Percentiles rank a stretch among this genome's conserved stretches.
Conservation (phyloP, 2,888 invertebrate species). For the Agonum fuliginosum region DNA sequence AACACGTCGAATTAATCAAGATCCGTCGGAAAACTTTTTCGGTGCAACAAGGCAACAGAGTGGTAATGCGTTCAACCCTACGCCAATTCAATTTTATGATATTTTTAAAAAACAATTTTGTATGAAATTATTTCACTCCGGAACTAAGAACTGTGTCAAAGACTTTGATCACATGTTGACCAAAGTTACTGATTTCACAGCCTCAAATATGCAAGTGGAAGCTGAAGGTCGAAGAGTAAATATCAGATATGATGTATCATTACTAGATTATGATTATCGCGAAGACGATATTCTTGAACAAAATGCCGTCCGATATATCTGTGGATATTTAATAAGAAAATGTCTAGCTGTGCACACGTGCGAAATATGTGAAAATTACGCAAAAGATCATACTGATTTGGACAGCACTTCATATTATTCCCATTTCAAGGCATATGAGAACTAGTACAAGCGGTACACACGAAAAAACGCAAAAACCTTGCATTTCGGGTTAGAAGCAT, state of each 20-base stretch:
- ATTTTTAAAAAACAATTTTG: slow-evolving; percentile 1
- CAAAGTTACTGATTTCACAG: not conserved
- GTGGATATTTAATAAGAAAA: slow-evolving; percentile 10
- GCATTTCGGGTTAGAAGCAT: no score
- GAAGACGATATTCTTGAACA: not conserved
- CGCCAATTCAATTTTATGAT: not conserved
- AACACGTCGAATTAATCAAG: not conserved
- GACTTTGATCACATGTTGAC: not conserved
- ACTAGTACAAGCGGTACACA: not conserved
- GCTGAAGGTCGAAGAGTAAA: not conserved
- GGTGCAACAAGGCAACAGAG: not conserved
- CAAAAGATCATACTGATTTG: not conserved
- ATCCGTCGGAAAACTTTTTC: not conserved
- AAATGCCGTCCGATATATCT: slow-evolving; percentile 7
- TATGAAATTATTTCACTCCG: not conserved
- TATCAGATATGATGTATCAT: not conserved
- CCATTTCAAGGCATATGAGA: not conserved
- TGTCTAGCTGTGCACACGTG: slow-evolving; percentile 7
- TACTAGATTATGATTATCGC: not conserved
- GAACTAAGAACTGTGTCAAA: not conserved
- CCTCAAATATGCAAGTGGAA: not conserved
- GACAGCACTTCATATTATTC: not conserved
- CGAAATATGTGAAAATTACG: not conserved
- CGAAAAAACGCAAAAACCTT: no score
- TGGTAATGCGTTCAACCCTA: not conserved